These are phyloP conservation scores for Exocentrus adspersus DNA, from an alignment of 2,888 invertebrate genomes.

Conservation along the genomic window DNA sequence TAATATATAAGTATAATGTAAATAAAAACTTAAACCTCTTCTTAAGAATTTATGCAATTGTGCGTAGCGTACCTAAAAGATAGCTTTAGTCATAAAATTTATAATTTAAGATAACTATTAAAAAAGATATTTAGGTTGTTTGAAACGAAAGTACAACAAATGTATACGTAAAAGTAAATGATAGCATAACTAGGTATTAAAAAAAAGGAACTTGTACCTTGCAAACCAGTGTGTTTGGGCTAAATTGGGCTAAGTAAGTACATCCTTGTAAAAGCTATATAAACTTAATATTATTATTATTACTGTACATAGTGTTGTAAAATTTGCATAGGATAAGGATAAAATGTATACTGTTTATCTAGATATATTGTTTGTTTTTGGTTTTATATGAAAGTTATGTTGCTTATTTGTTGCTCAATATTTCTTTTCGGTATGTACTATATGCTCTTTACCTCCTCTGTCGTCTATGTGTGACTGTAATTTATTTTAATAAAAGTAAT, in stretches of 20 bases:
- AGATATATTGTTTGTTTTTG: conserved; percentile 59
- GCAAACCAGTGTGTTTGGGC: conserved; percentile 62
- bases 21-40: conserved; percentile 57
- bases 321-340: conserved; percentile 62
- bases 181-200: conserved; percentile 24
- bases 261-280: conserved; percentile 37
- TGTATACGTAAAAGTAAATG: conserved; percentile 42
- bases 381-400: conserved; percentile 62
- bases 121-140: conserved; percentile 47
- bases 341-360: conserved; percentile 64
- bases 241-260: conserved; percentile 50
- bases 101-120: conserved; percentile 40
- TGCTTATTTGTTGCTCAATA: conserved; percentile 66
- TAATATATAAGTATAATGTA: conserved; percentile 51
- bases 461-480: conserved; percentile 66
- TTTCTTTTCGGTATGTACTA: conserved; percentile 60
- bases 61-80: conserved; percentile 58
- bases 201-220: conserved; percentile 61
- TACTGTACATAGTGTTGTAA: conserved; percentile 54
- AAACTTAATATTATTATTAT: conserved; percentile 7
- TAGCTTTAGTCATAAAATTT: conserved; percentile 51
- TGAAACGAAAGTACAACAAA: conserved; percentile 59
- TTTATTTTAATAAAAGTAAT: conserved; percentile 66
- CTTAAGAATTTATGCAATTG: conserved; percentile 60
- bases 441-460: conserved; percentile 52